A percentile compares a stretch with the other conserved stretches of the same genome.
Evolutionary conservation across 2,888 invertebrate species (phyloP).

Genomic region (Agriopis marginaria): DNA sequence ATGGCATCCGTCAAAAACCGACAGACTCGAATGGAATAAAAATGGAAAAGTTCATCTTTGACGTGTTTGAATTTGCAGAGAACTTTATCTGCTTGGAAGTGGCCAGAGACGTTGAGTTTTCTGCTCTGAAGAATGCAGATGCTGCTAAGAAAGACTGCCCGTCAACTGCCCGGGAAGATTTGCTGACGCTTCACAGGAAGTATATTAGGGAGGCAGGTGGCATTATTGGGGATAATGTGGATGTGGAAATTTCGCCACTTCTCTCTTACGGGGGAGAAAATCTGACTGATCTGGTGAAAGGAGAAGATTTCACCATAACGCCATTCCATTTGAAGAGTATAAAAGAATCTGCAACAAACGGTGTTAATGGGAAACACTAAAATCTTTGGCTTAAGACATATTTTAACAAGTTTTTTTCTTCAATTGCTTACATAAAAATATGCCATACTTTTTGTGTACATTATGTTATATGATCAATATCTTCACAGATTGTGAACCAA

Average conservation of each 20-base stretch:
- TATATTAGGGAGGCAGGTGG: constrained; percentile 95
- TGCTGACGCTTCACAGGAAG: constrained; percentile 91
- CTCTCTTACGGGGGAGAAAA: constrained; percentile 97
- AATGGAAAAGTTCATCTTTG: constrained; percentile 99
- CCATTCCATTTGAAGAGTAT: constrained; percentile 87
- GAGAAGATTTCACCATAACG: constrained; percentile 88
- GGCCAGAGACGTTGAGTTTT: constrained; percentile 96
- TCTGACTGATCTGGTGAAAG: constrained; percentile 88
- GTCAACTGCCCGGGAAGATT: constrained; percentile 92
- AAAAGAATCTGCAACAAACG: constrained; percentile 68
- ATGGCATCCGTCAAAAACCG: constrained; percentile 91
- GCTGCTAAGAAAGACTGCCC: constrained; percentile 96
- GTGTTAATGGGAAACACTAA: constrained; percentile 75
- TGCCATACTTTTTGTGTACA: too few species aligned
- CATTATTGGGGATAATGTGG: constrained; percentile 87
- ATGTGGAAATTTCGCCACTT: constrained; percentile 96
- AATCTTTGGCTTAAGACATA: constrained; percentile 5
- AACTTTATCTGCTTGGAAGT: constrained; percentile 97
- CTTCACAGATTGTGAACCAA: too few species aligned
- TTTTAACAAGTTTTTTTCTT: constrained; percentile 9
- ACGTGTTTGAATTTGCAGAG: constrained; percentile 97
- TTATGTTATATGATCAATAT: too few species aligned
- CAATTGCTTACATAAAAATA: too few species aligned
- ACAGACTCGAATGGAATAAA: constrained; percentile 97
- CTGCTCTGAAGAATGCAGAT: constrained; percentile 98